Evolutionary conservation across 2,888 invertebrate species (phyloP).

Genomic region (Troides helena): DNA sequence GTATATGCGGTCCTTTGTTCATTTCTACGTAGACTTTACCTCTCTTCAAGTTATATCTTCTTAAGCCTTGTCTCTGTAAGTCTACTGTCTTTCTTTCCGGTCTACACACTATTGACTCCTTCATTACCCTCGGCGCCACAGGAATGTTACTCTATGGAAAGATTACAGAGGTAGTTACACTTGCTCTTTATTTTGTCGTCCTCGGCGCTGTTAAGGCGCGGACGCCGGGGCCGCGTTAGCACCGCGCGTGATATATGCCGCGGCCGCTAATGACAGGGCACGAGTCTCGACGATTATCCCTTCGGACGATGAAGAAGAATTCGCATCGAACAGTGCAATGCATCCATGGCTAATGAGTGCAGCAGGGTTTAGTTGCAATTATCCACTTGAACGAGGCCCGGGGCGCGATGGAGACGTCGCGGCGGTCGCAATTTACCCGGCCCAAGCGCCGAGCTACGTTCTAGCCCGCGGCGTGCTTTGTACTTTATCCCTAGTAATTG

Average conservation of each 20-base stretch:
- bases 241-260: constrained; percentile 77
- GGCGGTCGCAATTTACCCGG: constrained; percentile 66
- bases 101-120: too few species aligned
- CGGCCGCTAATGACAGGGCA: constrained; percentile 75
- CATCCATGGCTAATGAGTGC: constrained; percentile 72
- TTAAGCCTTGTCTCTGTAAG: too few species aligned
- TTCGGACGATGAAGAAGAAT: constrained; percentile 73
- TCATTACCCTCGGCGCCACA: background rate
- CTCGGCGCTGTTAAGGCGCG: constrained; percentile 68
- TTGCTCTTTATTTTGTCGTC: constrained; percentile 33
- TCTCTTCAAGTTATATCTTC: too few species aligned
- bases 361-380: constrained; percentile 72
- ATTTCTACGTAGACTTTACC: too few species aligned
- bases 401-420: constrained; percentile 75
- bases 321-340: constrained; percentile 71
- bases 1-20: too few species aligned
- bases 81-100: too few species aligned
- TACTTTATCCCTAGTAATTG: constrained; percentile 74
- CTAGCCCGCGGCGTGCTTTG: constrained; percentile 66
- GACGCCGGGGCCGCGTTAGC: constrained; percentile 73
- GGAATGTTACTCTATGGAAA: background rate
- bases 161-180: background rate
- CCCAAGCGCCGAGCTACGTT: constrained; percentile 50
- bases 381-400: constrained; percentile 73
- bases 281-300: constrained; percentile 71